Percentiles rank a stretch among this genome's conserved stretches.
Evolutionary conservation across 2,888 invertebrate species (phyloP).

Genomic region (Nomada ferruginata): DNA sequence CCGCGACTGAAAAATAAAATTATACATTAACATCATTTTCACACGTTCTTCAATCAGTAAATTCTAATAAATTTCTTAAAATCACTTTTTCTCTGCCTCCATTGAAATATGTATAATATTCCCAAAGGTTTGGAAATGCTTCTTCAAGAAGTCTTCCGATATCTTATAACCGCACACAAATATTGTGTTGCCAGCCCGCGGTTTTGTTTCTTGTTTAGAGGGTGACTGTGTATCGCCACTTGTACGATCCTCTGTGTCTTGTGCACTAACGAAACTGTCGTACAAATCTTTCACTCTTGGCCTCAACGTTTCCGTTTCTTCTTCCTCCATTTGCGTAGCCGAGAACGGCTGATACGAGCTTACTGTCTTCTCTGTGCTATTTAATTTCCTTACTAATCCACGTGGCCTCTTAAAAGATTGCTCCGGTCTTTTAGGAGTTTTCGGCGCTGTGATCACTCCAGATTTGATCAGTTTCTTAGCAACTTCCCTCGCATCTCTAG

Average conservation of each 20-base stretch:
- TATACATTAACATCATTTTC: background rate
- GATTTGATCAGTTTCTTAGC: slow-evolving; percentile 97
- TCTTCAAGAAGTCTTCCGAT: slow-evolving; percentile 91
- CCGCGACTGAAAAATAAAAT: slow-evolving; percentile 88
- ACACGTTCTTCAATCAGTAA: background rate
- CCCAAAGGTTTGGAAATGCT: slow-evolving; percentile 90
- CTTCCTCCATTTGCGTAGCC: slow-evolving; percentile 91
- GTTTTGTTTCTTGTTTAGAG: slow-evolving; percentile 86
- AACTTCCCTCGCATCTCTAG: slow-evolving; percentile 96
- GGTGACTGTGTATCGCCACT: slow-evolving; percentile 81
- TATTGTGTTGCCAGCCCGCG: slow-evolving; percentile 92
- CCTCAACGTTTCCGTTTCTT: slow-evolving; percentile 86
- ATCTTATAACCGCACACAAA: slow-evolving; percentile 93
- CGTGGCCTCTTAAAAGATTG: slow-evolving; percentile 96
- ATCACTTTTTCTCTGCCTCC: slow-evolving; percentile 92
- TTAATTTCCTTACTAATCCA: slow-evolving; percentile 91
- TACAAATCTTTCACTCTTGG: slow-evolving; percentile 88
- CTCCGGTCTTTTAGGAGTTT: slow-evolving; percentile 93
- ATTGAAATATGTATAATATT: slow-evolving; percentile 92
- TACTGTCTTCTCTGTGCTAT: slow-evolving; percentile 90
- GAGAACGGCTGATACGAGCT: slow-evolving; percentile 97
- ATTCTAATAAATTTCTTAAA: slow-evolving; percentile 66
- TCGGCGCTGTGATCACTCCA: slow-evolving; percentile 94
- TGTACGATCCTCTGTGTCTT: slow-evolving; percentile 88
- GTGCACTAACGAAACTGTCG: slow-evolving; percentile 90